Evolutionary conservation across 2,113 vertebrate species (phyloP).

Genomic region (Rhodinocichla rosea): DNA sequence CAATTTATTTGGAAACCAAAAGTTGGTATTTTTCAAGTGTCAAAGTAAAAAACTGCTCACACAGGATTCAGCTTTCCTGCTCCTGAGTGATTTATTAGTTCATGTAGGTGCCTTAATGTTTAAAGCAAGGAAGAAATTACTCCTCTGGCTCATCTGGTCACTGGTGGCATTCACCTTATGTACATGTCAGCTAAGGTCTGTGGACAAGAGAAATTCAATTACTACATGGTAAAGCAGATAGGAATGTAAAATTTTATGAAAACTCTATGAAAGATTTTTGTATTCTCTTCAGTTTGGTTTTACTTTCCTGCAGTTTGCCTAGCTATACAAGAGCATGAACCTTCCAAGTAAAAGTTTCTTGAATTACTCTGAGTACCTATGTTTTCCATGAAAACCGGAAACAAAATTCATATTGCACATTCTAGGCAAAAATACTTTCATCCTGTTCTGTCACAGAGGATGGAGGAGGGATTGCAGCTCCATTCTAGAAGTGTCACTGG

Average conservation of each 20-base stretch:
- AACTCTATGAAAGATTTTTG: background rate
- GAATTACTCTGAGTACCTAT: background rate
- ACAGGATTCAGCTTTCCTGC: background rate
- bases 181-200: background rate
- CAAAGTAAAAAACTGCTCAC: background rate
- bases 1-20: background rate
- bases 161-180: background rate
- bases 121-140: background rate
- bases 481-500: background rate
- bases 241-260: background rate
- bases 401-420: background rate
- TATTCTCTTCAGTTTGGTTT: background rate
- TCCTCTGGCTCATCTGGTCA: background rate
- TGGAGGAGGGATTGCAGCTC: background rate
- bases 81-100: background rate
- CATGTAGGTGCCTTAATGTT: background rate
- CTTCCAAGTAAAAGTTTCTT: background rate
- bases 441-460: background rate
- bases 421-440: background rate
- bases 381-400: background rate
- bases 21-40: background rate
- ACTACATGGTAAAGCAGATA: background rate
- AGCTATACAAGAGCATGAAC: background rate
- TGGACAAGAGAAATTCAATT: background rate
- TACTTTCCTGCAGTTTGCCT: background rate